phyloP scores from a whole-genome alignment of 2,888 invertebrate species.

The Lasioglossum zephyrum region DNA sequence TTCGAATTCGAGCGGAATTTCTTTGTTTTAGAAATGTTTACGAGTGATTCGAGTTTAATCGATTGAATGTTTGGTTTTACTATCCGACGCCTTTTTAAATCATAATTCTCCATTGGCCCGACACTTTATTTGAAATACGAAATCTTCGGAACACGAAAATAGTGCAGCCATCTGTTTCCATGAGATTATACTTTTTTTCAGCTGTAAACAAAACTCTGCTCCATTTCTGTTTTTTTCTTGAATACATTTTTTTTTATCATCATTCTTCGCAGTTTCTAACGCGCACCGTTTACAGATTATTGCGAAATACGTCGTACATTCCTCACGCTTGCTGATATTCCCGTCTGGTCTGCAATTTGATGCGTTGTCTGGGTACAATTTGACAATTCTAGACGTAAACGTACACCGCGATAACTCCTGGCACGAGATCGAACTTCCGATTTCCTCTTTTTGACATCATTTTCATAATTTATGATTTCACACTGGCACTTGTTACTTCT shows the following conservation, averaged over 20 bases:
- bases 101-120: background rate
- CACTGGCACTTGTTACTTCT: background rate
- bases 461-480: background rate
- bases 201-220: background rate
- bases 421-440: background rate
- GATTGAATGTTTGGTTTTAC: background rate
- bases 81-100: background rate
- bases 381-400: slow-evolving; percentile 4
- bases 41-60: background rate
- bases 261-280: background rate
- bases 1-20: background rate
- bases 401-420: background rate
- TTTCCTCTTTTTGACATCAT: background rate
- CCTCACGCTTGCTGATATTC: slow-evolving; percentile 1
- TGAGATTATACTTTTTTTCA: background rate
- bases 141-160: background rate
- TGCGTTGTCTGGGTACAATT: background rate
- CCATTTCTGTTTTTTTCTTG: background rate
- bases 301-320: background rate
- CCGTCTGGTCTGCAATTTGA: slow-evolving; percentile 2
- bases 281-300: background rate
- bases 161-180: background rate
- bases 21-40: background rate
- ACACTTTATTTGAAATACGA: background rate
- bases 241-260: background rate